These are phyloP conservation scores for Rhagonycha fulva DNA, from an alignment of 2,888 invertebrate genomes.

Conservation along the genomic window DNA sequence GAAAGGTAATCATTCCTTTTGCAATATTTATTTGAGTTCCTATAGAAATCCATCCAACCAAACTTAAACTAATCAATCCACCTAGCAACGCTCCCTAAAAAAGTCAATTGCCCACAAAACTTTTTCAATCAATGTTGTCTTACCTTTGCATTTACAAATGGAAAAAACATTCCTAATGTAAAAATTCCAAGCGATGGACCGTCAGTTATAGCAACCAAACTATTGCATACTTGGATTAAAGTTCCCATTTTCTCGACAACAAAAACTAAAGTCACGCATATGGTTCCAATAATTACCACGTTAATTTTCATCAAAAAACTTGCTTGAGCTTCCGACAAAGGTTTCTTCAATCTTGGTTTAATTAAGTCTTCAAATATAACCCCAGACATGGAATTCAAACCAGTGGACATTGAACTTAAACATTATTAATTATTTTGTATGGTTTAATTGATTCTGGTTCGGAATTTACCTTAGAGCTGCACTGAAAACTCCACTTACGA, in stretches of 20 bases:
- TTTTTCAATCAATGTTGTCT: conserved; percentile 32
- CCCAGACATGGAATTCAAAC: conserved; percentile 79
- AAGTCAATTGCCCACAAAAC: neutral
- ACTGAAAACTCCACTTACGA: conserved; percentile 85
- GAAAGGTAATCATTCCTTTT: conserved; percentile 63
- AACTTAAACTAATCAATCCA: conserved; percentile 62
- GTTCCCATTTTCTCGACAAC: conserved; percentile 74
- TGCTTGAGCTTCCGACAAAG: conserved; percentile 66
- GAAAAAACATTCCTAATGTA: conserved; percentile 71
- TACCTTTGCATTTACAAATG: conserved; percentile 70
- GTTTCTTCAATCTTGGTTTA: conserved; percentile 67
- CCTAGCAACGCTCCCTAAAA: conserved; percentile 68
- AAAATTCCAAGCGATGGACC: conserved; percentile 75
- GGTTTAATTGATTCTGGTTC: neutral
- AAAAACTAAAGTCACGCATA: conserved; percentile 71
- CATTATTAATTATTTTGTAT: conserved; percentile 16
- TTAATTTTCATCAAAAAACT: conserved; percentile 73
- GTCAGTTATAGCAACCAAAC: conserved; percentile 71
- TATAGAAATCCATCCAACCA: conserved; percentile 71
- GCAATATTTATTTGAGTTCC: conserved; percentile 72
- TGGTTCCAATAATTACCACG: conserved; percentile 65
- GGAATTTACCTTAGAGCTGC: conserved; percentile 75
- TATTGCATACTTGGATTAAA: conserved; percentile 72
- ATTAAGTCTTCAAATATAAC: conserved; percentile 80
- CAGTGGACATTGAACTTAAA: conserved; percentile 77